Evolutionary conservation across 2,113 vertebrate genomes (phyloP).

Genomic region (Nymphicus hollandicus): DNA sequence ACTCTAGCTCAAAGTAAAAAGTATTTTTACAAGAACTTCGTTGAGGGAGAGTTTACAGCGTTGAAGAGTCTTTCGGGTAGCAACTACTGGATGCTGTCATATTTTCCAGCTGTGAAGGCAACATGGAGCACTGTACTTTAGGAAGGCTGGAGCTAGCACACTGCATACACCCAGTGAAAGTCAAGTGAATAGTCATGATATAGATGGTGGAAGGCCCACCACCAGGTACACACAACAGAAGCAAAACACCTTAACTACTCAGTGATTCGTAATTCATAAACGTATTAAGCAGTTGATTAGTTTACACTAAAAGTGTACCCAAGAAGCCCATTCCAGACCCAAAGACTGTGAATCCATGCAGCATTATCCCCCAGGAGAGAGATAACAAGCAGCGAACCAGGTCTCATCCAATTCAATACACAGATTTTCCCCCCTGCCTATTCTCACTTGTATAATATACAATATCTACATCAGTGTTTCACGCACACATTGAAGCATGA

Average conservation of each 20-base stretch:
- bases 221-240: neutral
- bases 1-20: neutral
- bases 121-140: rapidly evolving
- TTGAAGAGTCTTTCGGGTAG: neutral
- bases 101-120: neutral
- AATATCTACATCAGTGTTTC: neutral
- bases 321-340: neutral
- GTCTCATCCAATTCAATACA: neutral
- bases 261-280: neutral
- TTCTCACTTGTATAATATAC: neutral
- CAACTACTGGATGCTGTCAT: neutral
- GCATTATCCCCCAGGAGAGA: neutral
- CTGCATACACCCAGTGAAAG: neutral
- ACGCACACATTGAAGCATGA: neutral
- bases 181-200: neutral
- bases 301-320: neutral
- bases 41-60: neutral
- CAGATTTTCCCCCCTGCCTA: neutral
- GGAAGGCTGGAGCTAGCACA: neutral
- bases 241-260: neutral
- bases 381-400: neutral
- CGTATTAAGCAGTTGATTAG: neutral
- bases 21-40: neutral
- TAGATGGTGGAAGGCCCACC: neutral
- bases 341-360: neutral